Conservation (phyloP, 2,113 vertebrate genomes). For the Thomomys bottae region DNA sequence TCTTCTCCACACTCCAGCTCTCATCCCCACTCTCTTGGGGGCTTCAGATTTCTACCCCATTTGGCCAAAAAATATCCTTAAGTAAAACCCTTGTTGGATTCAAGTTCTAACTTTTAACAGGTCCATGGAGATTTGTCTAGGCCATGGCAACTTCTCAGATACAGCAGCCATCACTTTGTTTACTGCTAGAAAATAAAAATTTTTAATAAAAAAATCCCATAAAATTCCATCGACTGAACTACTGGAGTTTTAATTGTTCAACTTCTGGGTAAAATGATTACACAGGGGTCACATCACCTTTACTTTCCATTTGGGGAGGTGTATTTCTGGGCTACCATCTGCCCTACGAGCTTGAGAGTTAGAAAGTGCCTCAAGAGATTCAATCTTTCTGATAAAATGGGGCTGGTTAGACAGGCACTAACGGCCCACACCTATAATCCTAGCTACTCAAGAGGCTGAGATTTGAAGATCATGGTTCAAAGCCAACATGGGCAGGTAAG, state of each 20-base stretch:
- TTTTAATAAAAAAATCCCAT: not conserved
- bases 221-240: conserved; percentile 26
- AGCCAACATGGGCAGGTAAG: no score
- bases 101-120: conserved; percentile 68
- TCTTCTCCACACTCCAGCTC: not conserved
- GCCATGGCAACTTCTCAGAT: not conserved
- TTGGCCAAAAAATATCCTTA: conserved; percentile 61
- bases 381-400: not conserved
- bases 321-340: not conserved
- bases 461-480: no score
- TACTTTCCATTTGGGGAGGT: not conserved
- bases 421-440: no score
- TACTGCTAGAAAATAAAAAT: not conserved
- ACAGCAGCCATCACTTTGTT: not conserved
- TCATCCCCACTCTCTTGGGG: conserved; percentile 34
- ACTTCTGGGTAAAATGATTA: not conserved
- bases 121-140: conserved; percentile 2
- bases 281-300: not conserved
- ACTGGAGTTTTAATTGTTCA: not conserved
- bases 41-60: conserved; percentile 64
- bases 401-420: not conserved
- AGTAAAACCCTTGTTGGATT: conserved; percentile 39
- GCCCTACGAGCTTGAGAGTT: not conserved
- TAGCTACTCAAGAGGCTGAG: no score
- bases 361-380: not conserved